Base-by-base conservation (phyloP, 2,888 invertebrate species). In the Ophion costatus region DNA sequence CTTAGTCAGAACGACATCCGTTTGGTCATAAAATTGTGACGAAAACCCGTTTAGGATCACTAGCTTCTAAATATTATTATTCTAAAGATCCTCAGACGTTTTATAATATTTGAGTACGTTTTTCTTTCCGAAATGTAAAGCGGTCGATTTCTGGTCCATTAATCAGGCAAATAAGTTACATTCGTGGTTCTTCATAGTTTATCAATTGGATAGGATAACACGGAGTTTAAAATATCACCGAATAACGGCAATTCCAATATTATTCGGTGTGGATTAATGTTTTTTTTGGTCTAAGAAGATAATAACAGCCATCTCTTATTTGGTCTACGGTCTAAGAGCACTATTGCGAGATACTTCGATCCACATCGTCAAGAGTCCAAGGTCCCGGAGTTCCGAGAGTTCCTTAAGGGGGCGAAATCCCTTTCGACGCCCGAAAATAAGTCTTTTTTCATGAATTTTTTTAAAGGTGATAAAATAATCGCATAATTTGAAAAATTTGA, bases 371-470 rank as follows among this genome's bases (percentile, higher is more conserved):
- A 57, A 82, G 78, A 69, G 42, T 87, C 76, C 69, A 84, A 87
- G 87, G 88, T 88, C 88, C 88, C 88, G 73, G 80, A 75, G 76
- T 86, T 76, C 61, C 86, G 61, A 86, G 42, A 77, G 29, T 74
- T 69, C 78, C 24, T n/a, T 45, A 71, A 71, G 69, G 69, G 0
- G 29, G 29, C n/a, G n/a, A 29, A 29, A 29, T 4, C 4, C 29
- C 29, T 29, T 4, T 29, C 4, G 4, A 29, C 29, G 29, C 29
- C 29, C 4, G 29, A 29, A 29, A 29, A 29, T 29, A 4, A 29
- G 29, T 29, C 2, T 4, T 29, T 29, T 29, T 29, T 29, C 29
- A 29, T 29, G 29, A 2, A 29, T 29, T 29, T 29, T 29, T 29
- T 29, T 29, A 29, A 29, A 2, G 29, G 29, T 29, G 4, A 29